These are phyloP conservation scores for Brachyopa scutellaris DNA, from an alignment of 2,888 invertebrate species.

Conservation along the genomic window DNA sequence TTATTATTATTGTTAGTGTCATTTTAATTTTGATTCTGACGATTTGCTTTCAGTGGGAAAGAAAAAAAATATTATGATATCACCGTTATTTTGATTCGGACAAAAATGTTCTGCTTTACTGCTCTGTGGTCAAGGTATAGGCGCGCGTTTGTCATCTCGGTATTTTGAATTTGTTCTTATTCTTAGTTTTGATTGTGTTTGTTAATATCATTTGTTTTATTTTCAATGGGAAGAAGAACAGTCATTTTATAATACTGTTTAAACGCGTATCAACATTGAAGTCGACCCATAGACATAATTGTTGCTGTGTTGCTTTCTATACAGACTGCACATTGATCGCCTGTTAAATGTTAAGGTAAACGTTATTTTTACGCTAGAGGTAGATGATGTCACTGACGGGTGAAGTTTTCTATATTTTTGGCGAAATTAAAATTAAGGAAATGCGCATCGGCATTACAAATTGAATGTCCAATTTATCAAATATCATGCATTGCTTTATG, in stretches of 20 bases:
- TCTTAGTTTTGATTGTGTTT: too few species aligned
- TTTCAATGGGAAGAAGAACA: too few species aligned
- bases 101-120: conserved; percentile 55
- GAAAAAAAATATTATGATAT: conserved; percentile 46
- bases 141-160: conserved; percentile 39
- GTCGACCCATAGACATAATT: conserved; percentile 40
- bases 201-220: too few species aligned
- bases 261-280: too few species aligned
- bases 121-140: conserved; percentile 48
- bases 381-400: conserved; percentile 18
- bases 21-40: conserved; percentile 42
- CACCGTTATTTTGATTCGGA: conserved; percentile 52
- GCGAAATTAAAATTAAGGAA: neutral
- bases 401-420: neutral
- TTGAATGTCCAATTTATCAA: neutral
- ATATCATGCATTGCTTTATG: too few species aligned
- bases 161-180: neutral
- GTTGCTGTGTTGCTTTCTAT: neutral
- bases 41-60: neutral
- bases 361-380: conserved; percentile 3
- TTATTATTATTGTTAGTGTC: too few species aligned
- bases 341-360: conserved; percentile 12
- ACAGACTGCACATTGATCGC: neutral
- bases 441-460: neutral
- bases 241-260: too few species aligned